These are phyloP conservation scores for Phyllostomus discolor DNA, from an alignment of 2,113 vertebrate species.

Conservation along the genomic window DNA sequence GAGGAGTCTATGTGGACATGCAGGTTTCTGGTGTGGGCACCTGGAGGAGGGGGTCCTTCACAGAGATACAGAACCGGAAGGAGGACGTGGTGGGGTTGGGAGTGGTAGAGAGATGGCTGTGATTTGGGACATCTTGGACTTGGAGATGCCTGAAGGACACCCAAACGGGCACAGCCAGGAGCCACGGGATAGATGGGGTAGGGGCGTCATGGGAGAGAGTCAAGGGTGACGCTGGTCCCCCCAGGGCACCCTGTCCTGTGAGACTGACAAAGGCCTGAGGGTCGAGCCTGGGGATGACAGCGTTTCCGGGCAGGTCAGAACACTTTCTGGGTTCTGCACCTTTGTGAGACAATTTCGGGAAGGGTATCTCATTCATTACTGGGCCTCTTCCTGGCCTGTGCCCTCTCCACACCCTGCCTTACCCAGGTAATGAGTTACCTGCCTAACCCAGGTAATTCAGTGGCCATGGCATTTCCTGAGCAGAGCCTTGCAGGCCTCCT, in stretches of 20 bases:
- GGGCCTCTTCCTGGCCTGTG: neutral
- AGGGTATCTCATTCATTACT: neutral
- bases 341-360: neutral
- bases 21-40: neutral
- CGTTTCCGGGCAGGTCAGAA: neutral
- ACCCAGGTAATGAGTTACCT: accelerated
- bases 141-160: neutral
- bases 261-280: neutral
- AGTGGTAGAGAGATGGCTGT: neutral
- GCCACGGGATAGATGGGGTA: neutral
- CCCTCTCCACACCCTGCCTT: neutral
- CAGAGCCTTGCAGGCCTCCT: neutral
- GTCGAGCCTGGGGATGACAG: neutral
- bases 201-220: neutral
- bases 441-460: neutral
- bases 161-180: neutral
- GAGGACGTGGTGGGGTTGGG: neutral
- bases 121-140: neutral
- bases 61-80: neutral
- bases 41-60: neutral
- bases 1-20: neutral
- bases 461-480: neutral
- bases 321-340: neutral
- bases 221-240: accelerated
- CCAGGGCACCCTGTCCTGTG: accelerated